phyloP scores from a whole-genome alignment of 1,140 invertebrate genomes.

The Pararge aegeria region DNA sequence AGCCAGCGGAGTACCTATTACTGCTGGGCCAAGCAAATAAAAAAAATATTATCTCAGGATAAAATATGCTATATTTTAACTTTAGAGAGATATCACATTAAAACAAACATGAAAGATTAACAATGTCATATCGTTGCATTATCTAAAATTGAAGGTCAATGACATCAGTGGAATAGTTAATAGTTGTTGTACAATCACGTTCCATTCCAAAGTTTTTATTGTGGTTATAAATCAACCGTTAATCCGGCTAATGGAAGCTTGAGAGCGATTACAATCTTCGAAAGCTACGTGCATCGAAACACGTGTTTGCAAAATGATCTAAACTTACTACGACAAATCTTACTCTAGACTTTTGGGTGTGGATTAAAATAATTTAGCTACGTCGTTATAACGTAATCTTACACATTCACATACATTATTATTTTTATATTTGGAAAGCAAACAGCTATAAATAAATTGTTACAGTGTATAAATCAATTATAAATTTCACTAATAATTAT shows the following conservation, averaged over 20 bases:
- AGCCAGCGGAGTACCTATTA: no score
- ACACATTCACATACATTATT: no score
- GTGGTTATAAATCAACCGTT: slow-evolving; percentile 39
- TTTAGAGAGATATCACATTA: background rate
- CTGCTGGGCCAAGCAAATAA: no score
- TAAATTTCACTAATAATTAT: no score
- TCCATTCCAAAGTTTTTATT: slow-evolving; percentile 40
- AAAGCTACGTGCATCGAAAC: slow-evolving; percentile 31
- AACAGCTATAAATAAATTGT: no score
- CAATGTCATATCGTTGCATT: slow-evolving; percentile 14
- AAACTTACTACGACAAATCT: slow-evolving; percentile 47
- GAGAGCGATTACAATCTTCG: slow-evolving; percentile 33
- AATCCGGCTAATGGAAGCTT: slow-evolving; percentile 36
- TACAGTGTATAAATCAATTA: no score
- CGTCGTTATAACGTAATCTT: no score
- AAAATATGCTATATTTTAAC: no score
- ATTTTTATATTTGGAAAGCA: no score
- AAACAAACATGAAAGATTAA: slow-evolving; percentile 3
- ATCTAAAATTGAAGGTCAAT: slow-evolving; percentile 15
- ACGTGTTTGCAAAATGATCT: slow-evolving; percentile 45
- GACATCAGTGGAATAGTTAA: slow-evolving; percentile 25
- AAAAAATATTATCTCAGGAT: no score
- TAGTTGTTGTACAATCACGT: slow-evolving; percentile 30
- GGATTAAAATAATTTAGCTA: no score
- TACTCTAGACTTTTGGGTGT: background rate